Base-by-base conservation (phyloP, 2,797 vertebrate genomes). In the Dendrocincla tyrannina region DNA sequence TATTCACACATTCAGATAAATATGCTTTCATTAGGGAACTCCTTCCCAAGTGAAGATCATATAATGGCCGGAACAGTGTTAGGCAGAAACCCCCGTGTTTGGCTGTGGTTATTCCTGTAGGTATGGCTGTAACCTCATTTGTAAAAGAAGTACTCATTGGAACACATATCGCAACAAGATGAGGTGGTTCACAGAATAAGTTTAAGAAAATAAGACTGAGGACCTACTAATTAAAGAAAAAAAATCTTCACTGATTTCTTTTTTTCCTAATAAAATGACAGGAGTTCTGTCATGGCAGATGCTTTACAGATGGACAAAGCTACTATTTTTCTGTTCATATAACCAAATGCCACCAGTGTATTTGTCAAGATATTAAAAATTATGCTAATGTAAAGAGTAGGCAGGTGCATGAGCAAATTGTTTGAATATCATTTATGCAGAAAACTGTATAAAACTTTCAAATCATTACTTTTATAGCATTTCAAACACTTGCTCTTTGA, bases 341-440 rank as follows among this genome's bases (percentile, higher is more conserved):
- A 95, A 88, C 33, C n/a, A 93, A 96, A 94, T 91, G 79, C 19
- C 27, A 27, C 33, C 8, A 27, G 84, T 94, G 58, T 94, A 81
- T 96, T 98, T 95, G 88, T 76, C 92, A 80, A 86, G 96, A 84
- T 83, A 92, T 53, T 88, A 96, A 92, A 95, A 94, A 92, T 97
- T 96, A 97, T 97, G 97, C 89, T 96, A 97, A 98, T 97, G 35
- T 58, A 79, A 95, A 95, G 88, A 96, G 96, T 96, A 97, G 93
- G 96, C 96, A 98, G 97, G 95, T 97, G 96, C 88, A 95, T 94
- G 89, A 97, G 90, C 55, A 97, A 83, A 97, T 96, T 96, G 96
- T 96, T 97, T 97, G 97, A 91, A 95, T 97, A 92, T 83, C 64
- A 94, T 95, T 97, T 97, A 90, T 92, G 93, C 86, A 83, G 59